phyloP scores from a whole-genome alignment of 2,113 vertebrate species.

The Tyto alba region DNA sequence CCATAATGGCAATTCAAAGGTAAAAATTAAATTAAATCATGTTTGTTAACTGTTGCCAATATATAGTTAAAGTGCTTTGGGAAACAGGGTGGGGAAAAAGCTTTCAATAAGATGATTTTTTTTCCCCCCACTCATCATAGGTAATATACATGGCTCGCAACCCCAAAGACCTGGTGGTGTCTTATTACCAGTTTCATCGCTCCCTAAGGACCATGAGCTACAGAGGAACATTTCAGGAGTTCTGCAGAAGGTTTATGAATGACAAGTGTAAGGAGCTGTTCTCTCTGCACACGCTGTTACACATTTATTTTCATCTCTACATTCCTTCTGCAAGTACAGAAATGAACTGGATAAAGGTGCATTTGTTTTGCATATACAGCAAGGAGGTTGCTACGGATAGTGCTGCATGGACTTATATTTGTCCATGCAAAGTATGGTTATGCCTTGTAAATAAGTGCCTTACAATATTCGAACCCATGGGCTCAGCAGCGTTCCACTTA shows the following conservation, averaged over 20 bases:
- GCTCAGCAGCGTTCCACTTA: neutral
- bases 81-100: neutral
- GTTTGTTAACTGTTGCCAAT: neutral
- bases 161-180: conserved; percentile 97
- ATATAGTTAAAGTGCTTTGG: neutral
- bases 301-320: conserved; percentile 38
- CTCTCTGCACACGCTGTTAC: neutral
- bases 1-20: conserved; percentile 95
- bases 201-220: conserved; percentile 98
- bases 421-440: neutral
- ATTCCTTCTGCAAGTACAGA: conserved; percentile 34
- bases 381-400: neutral
- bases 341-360: conserved; percentile 32
- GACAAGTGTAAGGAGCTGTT: conserved; percentile 86
- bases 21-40: neutral
- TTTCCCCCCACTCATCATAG: conserved; percentile 38
- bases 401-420: neutral
- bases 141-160: conserved; percentile 99
- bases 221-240: conserved; percentile 96
- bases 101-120: neutral
- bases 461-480: neutral
- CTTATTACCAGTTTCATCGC: conserved; percentile 98
- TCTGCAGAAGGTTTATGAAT: conserved; percentile 96
- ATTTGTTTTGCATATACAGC: conserved; percentile 20
- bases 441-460: neutral